These are phyloP conservation scores for Taenaris catops DNA, from an alignment of 2,888 invertebrate genomes.

Conservation along the genomic window DNA sequence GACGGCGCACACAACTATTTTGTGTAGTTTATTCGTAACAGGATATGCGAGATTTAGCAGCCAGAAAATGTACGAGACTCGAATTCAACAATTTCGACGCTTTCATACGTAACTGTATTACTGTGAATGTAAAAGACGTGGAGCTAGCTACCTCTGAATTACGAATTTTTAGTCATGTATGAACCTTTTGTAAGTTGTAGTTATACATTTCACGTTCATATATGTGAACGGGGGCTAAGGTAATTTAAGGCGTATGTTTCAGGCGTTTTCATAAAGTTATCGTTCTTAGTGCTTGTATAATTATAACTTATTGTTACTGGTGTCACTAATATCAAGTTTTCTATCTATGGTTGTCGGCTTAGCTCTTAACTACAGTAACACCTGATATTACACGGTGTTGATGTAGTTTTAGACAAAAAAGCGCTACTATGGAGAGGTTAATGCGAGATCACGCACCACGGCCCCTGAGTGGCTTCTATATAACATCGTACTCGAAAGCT, in stretches of 20 bases:
- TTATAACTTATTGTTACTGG: no score
- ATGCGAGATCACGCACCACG: no score
- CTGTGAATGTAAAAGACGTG: constrained; percentile 23
- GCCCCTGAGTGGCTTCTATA: no score
- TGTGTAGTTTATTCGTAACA: constrained; percentile 31
- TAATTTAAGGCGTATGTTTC: constrained; percentile 5
- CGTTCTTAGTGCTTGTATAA: no score
- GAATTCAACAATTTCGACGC: constrained; percentile 29
- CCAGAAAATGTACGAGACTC: constrained; percentile 29
- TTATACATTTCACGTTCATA: constrained; percentile 14
- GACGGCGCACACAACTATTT: constrained; percentile 30
- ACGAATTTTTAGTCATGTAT: constrained; percentile 25
- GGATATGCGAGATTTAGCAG: constrained; percentile 31
- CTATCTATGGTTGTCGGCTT: no score
- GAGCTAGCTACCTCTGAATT: constrained; percentile 26
- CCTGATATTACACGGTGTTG: no score
- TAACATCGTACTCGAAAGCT: no score
- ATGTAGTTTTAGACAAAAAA: no score
- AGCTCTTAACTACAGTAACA: no score
- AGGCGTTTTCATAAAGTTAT: no score
- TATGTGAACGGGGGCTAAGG: constrained; percentile 5
- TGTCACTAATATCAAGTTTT: no score
- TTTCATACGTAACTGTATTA: constrained; percentile 29
- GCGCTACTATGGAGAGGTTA: no score
- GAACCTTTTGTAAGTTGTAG: constrained; percentile 20